phyloP scores from a whole-genome alignment of 2,797 vertebrate species.

The Hybognathus amarus region DNA sequence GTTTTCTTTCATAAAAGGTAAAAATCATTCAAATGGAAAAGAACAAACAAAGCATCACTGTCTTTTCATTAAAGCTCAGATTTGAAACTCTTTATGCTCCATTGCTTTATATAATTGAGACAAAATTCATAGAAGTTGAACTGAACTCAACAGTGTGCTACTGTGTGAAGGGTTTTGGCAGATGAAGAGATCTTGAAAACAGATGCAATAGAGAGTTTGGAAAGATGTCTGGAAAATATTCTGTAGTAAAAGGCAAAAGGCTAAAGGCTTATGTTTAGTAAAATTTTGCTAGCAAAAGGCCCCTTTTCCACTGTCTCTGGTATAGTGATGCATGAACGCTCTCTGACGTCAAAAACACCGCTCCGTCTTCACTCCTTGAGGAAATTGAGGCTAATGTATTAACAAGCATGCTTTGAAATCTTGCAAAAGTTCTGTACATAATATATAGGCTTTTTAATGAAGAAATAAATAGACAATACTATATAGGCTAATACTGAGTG shows the following conservation, averaged over 20 bases:
- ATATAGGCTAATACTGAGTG: no score
- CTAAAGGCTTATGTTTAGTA: neutral
- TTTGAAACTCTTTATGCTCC: neutral
- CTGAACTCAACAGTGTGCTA: slow-evolving; percentile 8
- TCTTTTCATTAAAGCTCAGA: neutral
- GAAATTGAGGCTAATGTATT: no score
- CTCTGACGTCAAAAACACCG: no score
- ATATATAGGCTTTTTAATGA: no score
- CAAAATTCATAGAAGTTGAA: neutral
- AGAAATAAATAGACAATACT: no score
- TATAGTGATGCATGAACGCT: neutral
- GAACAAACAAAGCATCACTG: neutral
- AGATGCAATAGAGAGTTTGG: neutral
- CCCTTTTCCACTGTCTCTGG: neutral
- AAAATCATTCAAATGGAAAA: neutral
- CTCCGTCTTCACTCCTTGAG: no score
- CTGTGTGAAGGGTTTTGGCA: neutral
- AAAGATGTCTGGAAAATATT: neutral
- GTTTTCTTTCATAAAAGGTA: neutral
- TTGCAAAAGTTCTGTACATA: no score
- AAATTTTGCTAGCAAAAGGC: neutral
- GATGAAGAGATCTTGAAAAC: slow-evolving; percentile 4
- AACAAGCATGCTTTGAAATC: no score
- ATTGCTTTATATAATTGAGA: slow-evolving; percentile 1
- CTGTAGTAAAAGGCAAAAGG: neutral